Evolutionary conservation across 2,888 invertebrate genomes (phyloP), one percentile per base, ranked within the genome.

Genomic region (Oscheius sp.): DNA sequence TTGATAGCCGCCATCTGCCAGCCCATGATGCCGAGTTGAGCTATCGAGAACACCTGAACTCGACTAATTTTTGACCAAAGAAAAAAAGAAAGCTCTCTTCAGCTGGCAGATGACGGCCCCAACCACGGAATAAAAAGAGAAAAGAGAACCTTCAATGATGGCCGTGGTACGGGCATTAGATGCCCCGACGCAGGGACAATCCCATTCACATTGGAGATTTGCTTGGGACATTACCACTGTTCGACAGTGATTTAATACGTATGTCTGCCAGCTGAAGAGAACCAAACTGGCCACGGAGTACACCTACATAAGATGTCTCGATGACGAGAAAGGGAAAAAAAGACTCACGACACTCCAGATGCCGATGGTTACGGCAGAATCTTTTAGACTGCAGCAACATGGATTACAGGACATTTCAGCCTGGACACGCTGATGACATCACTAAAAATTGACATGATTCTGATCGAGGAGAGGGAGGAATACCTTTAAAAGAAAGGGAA

Each of bases 1-100:
- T 86, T 86, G 71, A 88, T 86, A 58, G 86, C 87, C 66, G 85
- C 86, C 85, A 88, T 86, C 77, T 88, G 88, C 88, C 87, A 88
- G 69, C 87, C 88, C 80, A 86, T 88, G 25, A 88, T 80, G 71
- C 85, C 86, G 27, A 88, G 73, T 75, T 88, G 86, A 27, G 85
- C 79, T 49, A 87, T 72, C 70, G 84, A 80, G 71, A 82, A 87
- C 43, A 88, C 84, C 87, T 87, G 74, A 49, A 49, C 16, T 18
- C 9, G 9, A 27, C n/a, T 7, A 13, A 12, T 52, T 13, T 27
- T 18, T 21, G 7, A 21, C 23, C 1, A 45, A 46, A 45, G 43
- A 46, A 23, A 1, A 18, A 46, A 25, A 46, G 18, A 21, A 5
- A 21, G 5, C 45, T 45, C 45, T 25, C n/a, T 64, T 64, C 64